A percentile compares a stretch with the other conserved stretches of the same genome.
These are phyloP conservation scores for Lepidocyrtinus sp. DNA, from an alignment of 2,888 invertebrate species.

Conservation along the genomic window DNA sequence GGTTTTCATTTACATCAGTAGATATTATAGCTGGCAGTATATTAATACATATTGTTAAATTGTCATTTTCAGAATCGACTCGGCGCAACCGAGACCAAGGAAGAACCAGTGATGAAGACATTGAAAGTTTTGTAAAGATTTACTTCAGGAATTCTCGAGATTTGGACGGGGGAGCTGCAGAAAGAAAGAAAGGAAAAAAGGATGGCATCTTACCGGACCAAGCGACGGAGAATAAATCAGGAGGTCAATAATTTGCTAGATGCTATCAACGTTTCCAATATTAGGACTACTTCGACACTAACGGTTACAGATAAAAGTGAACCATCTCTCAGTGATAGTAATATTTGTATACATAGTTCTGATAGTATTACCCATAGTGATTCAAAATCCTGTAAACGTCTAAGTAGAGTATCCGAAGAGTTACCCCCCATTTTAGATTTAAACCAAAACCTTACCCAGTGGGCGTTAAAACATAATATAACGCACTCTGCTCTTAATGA, in stretches of 20 bases:
- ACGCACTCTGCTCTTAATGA: not conserved
- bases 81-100: not conserved
- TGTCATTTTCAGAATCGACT: slow-evolving; percentile 13
- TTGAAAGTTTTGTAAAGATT: slow-evolving; percentile 9
- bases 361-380: no score
- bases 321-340: no score
- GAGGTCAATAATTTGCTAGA: not conserved
- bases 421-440: no score
- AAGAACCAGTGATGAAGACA: slow-evolving; percentile 7
- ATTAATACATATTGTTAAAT: not conserved
- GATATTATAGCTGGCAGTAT: not conserved
- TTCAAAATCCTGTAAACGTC: no score
- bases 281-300: no score
- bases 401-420: no score
- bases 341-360: no score
- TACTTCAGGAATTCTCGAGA: slow-evolving; percentile 38
- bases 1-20: not conserved
- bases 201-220: not conserved
- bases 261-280: no score
- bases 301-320: not conserved
- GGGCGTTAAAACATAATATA: not conserved
- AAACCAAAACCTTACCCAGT: no score
- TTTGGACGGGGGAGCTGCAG: slow-evolving; percentile 29
- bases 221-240: not conserved
- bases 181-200: not conserved